phyloP scores from a whole-genome alignment of 1,140 invertebrate species.

The Drosophila truncata region DNA sequence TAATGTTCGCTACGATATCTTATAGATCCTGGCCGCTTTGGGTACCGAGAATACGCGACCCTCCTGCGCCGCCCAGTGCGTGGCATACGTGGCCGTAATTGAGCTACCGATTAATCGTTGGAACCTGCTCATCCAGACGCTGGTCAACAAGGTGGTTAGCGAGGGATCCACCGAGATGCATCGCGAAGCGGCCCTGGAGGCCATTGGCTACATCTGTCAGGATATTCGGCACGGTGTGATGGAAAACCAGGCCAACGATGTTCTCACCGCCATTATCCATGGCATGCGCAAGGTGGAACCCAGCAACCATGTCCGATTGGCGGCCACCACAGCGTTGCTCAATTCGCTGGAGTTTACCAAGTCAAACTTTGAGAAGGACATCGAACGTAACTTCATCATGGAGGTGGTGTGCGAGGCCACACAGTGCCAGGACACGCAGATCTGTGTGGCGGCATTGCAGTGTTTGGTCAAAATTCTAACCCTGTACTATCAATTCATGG shows the following conservation, averaged over 20 bases:
- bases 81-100: slow-evolving; percentile 98
- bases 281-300: slow-evolving; percentile 95
- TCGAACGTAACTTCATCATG: slow-evolving; percentile 99
- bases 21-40: slow-evolving; percentile 94
- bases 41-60: slow-evolving; percentile 98
- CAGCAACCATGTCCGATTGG: slow-evolving; percentile 94
- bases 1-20: neutral
- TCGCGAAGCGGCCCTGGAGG: slow-evolving; percentile 98
- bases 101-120: slow-evolving; percentile 95
- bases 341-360: slow-evolving; percentile 99
- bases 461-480: slow-evolving; percentile 99
- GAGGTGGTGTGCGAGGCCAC: slow-evolving; percentile 98
- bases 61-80: slow-evolving; percentile 99
- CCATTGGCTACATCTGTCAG: slow-evolving; percentile 96
- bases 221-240: slow-evolving; percentile 96
- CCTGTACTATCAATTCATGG: slow-evolving; percentile 99
- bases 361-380: slow-evolving; percentile 99
- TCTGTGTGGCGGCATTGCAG: slow-evolving; percentile 97
- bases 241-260: slow-evolving; percentile 96
- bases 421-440: slow-evolving; percentile 93
- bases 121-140: slow-evolving; percentile 93
- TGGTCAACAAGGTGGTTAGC: slow-evolving; percentile 97
- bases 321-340: slow-evolving; percentile 98
- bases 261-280: slow-evolving; percentile 99
- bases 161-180: slow-evolving; percentile 95